Conservation (phyloP, 2,113 vertebrate genomes). For the Murina feae region DNA sequence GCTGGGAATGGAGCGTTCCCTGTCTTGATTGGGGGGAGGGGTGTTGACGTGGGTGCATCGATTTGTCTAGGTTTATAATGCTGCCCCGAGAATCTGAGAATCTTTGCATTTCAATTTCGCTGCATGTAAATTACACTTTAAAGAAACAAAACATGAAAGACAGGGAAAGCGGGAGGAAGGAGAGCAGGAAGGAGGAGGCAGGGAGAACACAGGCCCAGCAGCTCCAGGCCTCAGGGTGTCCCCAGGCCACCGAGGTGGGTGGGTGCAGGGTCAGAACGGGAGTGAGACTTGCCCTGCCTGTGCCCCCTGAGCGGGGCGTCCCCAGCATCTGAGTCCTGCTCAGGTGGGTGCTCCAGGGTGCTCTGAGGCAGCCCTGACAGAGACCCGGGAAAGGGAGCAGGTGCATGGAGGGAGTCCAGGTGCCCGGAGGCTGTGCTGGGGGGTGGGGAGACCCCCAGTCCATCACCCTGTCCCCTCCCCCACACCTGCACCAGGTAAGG, state of each 20-base stretch:
- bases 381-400: fast-evolving
- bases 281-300: not conserved
- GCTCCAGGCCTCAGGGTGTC: too few species aligned
- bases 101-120: not conserved
- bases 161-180: not conserved
- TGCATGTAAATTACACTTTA: not conserved
- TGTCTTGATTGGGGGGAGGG: not conserved
- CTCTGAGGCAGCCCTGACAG: not conserved
- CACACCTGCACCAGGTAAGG: not conserved
- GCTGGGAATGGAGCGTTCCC: not conserved
- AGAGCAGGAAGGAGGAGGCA: not conserved
- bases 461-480: not conserved
- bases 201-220: not conserved
- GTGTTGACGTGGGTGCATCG: too few species aligned
- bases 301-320: not conserved
- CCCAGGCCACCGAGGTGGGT: too few species aligned
- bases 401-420: fast-evolving
- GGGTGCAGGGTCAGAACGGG: too few species aligned
- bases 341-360: fast-evolving
- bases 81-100: not conserved
- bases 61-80: not conserved
- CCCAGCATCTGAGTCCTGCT: not conserved
- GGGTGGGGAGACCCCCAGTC: not conserved
- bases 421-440: too few species aligned
- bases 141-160: not conserved